Percentiles rank a stretch among this genome's conserved stretches.
phyloP scores from a whole-genome alignment of 2,113 vertebrate species.

The Oophaga pumilio region DNA sequence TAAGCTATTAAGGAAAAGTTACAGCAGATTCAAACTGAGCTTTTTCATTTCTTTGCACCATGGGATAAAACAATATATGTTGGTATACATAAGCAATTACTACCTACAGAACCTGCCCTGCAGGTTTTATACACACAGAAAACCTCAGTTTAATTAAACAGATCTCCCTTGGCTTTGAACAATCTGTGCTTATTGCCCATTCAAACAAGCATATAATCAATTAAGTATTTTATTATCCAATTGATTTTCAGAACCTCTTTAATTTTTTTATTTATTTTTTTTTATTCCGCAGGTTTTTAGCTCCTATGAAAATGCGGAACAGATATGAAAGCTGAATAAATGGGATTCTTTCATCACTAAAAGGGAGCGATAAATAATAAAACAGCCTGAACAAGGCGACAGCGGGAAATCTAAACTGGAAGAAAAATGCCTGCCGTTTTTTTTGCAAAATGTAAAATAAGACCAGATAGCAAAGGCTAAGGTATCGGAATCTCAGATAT shows the following conservation, averaged over 20 bases:
- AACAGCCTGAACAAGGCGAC: slow-evolving; percentile 68
- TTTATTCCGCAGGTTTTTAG: slow-evolving; percentile 64
- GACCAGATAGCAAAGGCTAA: slow-evolving; percentile 61
- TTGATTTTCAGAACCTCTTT: slow-evolving; percentile 67
- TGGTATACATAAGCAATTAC: slow-evolving; percentile 62
- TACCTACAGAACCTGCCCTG: slow-evolving; percentile 61
- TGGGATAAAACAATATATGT: slow-evolving; percentile 61
- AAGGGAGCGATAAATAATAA: slow-evolving; percentile 74
- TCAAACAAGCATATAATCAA: slow-evolving; percentile 73
- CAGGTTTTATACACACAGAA: slow-evolving; percentile 63
- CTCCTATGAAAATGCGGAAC: slow-evolving; percentile 67
- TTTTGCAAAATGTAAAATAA: slow-evolving; percentile 69
- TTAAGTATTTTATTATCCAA: slow-evolving; percentile 80
- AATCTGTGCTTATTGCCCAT: slow-evolving; percentile 66
- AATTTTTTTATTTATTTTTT: no score
- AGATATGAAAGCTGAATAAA: slow-evolving; percentile 70
- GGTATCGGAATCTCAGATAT: slow-evolving; percentile 66
- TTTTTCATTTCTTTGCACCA: slow-evolving; percentile 60
- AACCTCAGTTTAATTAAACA: slow-evolving; percentile 70
- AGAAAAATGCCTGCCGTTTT: slow-evolving; percentile 68
- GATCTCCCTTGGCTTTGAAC: slow-evolving; percentile 65
- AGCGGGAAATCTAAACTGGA: slow-evolving; percentile 64
- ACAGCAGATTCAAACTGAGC: slow-evolving; percentile 58
- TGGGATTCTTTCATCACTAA: slow-evolving; percentile 70
- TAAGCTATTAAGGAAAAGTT: slow-evolving; percentile 58